A percentile compares a stretch with the other conserved stretches of the same genome.
Conservation (phyloP, 2,888 invertebrate species). For the Ceramica pisi region DNA sequence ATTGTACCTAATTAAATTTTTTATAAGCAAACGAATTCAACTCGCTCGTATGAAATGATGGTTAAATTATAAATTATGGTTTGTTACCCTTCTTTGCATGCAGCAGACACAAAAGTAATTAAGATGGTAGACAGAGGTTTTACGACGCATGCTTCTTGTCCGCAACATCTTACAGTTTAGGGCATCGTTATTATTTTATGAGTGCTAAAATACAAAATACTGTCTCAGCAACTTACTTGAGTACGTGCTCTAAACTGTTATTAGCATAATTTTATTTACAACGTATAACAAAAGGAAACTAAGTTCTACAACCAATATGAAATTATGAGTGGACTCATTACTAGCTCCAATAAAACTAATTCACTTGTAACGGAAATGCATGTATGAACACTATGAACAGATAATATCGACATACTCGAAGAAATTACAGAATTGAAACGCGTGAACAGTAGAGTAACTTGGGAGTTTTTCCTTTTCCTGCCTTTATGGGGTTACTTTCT, state of each 20-base stretch:
- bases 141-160: conserved; percentile 40
- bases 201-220: conserved; percentile 34
- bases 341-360: conserved; percentile 28
- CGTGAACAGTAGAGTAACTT: conserved; percentile 11
- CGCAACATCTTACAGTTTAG: conserved; percentile 37
- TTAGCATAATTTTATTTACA: conserved; percentile 1
- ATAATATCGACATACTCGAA: conserved; percentile 36
- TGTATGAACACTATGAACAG: conserved; percentile 31
- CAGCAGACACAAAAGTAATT: conserved; percentile 40
- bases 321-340: conserved; percentile 19
- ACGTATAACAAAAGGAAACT: not conserved
- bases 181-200: conserved; percentile 48
- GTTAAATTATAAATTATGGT: not conserved
- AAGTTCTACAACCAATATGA: not conserved
- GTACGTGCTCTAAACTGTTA: not conserved
- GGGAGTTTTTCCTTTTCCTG: conserved; percentile 19
- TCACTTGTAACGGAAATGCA: conserved; percentile 31
- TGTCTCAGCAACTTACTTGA: conserved; percentile 15
- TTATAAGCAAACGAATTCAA: not conserved
- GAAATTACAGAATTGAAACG: conserved; percentile 32
- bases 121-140: conserved; percentile 49
- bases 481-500: not conserved
- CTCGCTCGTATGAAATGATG: too few relatives aligned
- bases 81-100: not conserved
- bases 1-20: too few relatives aligned